Percentiles rank a stretch among this genome's conserved stretches.
phyloP scores from a whole-genome alignment of 2,797 vertebrate species.

The Acanthiza pusilla region DNA sequence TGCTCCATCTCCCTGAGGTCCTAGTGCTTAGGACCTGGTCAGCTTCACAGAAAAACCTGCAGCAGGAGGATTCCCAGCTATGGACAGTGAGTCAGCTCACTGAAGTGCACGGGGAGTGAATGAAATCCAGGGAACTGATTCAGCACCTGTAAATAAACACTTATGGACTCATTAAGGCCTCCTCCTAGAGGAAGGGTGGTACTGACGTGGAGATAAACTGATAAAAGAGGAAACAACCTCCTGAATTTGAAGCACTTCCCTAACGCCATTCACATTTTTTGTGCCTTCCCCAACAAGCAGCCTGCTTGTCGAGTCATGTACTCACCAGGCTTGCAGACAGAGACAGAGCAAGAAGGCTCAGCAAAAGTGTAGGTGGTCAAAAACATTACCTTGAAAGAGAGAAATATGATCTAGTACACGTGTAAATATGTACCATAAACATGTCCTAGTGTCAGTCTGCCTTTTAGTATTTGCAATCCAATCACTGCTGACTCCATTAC shows the following conservation, averaged over 20 bases:
- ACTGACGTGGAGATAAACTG: neutral
- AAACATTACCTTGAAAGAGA: neutral
- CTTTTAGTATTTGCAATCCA: neutral
- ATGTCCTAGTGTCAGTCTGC: neutral
- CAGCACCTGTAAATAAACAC: neutral
- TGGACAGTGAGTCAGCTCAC: neutral
- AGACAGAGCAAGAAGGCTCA: neutral
- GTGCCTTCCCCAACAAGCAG: fast-evolving
- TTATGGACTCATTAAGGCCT: neutral
- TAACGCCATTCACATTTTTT: fast-evolving
- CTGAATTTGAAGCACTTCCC: neutral
- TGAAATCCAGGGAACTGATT: neutral
- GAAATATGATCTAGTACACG: neutral
- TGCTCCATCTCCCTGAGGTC: neutral
- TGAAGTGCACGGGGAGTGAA: neutral
- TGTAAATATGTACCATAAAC: neutral
- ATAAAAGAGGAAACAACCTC: neutral
- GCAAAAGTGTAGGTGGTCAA: neutral
- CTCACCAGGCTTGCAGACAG: neutral
- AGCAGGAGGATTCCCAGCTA: neutral
- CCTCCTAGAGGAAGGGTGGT: neutral
- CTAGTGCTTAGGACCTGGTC: neutral
- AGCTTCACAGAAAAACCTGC: neutral
- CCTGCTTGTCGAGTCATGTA: neutral
- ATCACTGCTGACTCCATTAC: neutral